Evolutionary conservation across 2,797 vertebrate genomes (phyloP), one percentile per base, ranked within the genome.

Genomic region (Anisognathus igniventris): DNA sequence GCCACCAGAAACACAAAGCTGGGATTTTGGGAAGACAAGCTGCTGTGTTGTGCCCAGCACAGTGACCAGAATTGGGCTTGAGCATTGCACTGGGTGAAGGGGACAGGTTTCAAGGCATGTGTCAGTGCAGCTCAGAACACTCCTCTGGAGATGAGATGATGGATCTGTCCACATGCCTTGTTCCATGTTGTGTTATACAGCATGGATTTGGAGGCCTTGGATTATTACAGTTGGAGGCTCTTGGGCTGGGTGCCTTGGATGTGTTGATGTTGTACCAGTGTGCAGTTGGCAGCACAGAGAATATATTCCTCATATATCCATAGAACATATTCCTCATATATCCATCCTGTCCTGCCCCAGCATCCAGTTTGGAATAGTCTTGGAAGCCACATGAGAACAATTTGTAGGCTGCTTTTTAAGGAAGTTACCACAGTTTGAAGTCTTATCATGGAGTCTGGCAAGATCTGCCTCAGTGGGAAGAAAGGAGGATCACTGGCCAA

Each of bases 71-170:
- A 12, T 10, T 50, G 21, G 33, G 8, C 73, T 58, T 35, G 39
- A 44, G 4, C 18, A 0, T 9, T 79, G 48, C 27, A 3, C 27
- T 25, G n/a, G 5, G 0, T 20, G 30, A 33, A 70, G 14, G 5
- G 42, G 15, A 1, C 16, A 6, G 12, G 15, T 25, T 66, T 58
- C 51, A 44, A 51, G 33, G 35, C 22, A 10, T 0, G 4, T 28
- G 68, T 18, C 23, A 31, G 1, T 39, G 23, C 40, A 50, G 14
- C 48, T 37, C 8, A 47, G 74, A 67, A 9, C 45, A 28, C 23
- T n/a, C 6, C 5, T 30, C 42, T 97, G 97, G 97, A 77, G 97
- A 97, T 90, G 71, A 89, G 97, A 95, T 96, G 96, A 96, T 74
- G 88, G 96, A 90, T 97, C 96, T 93, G 18, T 87, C 94, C 86